Percentiles rank a stretch among this genome's conserved stretches.
Conservation (phyloP, 2,113 vertebrate species). For the Nesogale talazaci region DNA sequence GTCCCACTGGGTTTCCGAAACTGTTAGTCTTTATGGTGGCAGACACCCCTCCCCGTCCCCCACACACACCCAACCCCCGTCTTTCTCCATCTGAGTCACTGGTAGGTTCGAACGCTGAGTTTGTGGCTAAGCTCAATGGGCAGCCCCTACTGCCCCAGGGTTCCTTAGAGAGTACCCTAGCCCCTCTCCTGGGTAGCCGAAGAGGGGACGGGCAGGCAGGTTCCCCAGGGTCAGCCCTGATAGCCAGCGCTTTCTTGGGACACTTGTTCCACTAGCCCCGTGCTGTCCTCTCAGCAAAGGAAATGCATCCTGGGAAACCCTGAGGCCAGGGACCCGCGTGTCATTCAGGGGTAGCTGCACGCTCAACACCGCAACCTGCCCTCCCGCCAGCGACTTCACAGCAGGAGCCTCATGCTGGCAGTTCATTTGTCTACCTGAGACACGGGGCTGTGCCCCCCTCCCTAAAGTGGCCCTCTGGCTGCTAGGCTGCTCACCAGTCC, state of each 20-base stretch:
- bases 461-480: neutral
- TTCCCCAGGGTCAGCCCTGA: neutral
- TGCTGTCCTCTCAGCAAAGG: neutral
- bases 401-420: neutral
- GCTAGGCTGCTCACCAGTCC: neutral
- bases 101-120: no score
- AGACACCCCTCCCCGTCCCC: no score
- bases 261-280: neutral
- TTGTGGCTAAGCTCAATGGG: no score
- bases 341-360: neutral
- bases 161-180: no score
- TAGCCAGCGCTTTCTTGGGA: neutral
- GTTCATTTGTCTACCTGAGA: neutral
- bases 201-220: no score
- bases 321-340: neutral
- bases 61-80: no score
- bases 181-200: no score
- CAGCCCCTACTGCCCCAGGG: no score
- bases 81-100: no score
- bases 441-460: neutral
- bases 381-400: neutral
- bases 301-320: neutral
- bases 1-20: no score
- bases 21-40: no score
- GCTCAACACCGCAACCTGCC: neutral